phyloP scores from a whole-genome alignment of 2,888 invertebrate species.

The Ischnus inquisitorius region DNA sequence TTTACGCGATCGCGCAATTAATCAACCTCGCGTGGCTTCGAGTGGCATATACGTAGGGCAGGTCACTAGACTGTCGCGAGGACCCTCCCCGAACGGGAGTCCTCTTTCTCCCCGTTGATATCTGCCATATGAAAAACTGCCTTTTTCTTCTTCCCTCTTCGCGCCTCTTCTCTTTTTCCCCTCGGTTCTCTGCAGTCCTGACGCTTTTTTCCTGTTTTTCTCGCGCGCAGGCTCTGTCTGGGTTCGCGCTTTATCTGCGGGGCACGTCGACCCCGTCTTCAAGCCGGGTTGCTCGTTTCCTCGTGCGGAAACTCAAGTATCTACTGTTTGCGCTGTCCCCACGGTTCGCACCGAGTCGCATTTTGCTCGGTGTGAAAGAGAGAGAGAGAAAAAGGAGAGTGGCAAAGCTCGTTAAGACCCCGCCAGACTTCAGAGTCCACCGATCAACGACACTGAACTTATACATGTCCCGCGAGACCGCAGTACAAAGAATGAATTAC shows the following conservation, averaged over 20 bases:
- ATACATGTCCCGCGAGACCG: slow-evolving; percentile 7
- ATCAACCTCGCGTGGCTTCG: slow-evolving; percentile 56
- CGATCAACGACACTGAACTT: slow-evolving; percentile 26
- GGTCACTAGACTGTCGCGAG: slow-evolving; percentile 49
- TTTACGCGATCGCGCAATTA: slow-evolving; percentile 68
- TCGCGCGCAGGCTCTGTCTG: slow-evolving; percentile 21
- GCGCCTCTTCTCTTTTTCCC: slow-evolving; percentile 27
- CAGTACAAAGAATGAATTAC: background rate
- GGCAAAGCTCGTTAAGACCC: slow-evolving; percentile 37
- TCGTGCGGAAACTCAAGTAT: slow-evolving; percentile 57
- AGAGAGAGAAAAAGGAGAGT: background rate
- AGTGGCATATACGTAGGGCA: slow-evolving; percentile 6
- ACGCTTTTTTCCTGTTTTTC: slow-evolving; percentile 28
- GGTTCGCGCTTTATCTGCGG: slow-evolving; percentile 35
- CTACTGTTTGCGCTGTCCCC: slow-evolving; percentile 46
- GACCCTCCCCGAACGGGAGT: slow-evolving; percentile 15
- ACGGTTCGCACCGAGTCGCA: slow-evolving; percentile 31
- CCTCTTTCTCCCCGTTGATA: slow-evolving; percentile 10
- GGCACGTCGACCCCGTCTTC: slow-evolving; percentile 53
- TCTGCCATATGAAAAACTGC: slow-evolving; percentile 52
- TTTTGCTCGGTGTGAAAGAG: background rate
- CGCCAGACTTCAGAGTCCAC: slow-evolving; percentile 16
- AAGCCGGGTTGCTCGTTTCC: slow-evolving; percentile 31
- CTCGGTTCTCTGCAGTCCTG: slow-evolving; percentile 32
- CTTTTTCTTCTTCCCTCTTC: slow-evolving; percentile 25